Evolutionary conservation across 53 echinoderm and acorn worm genomes (phyloP).

Genomic region (Patiria pectinifera): DNA sequence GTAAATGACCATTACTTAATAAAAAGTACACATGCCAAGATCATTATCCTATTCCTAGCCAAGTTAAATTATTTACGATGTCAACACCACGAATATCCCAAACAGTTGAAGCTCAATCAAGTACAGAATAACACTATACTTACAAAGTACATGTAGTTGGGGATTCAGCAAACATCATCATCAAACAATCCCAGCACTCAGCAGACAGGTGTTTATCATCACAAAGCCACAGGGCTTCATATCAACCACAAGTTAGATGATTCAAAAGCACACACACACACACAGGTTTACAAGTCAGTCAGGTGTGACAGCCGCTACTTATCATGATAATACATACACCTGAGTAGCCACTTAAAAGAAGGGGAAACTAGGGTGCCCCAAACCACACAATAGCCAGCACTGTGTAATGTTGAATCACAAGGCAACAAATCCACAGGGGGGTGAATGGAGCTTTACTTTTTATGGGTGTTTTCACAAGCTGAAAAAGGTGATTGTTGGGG

Average conservation of each 20-base stretch:
- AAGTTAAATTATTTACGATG: neutral
- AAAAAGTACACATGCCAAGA: neutral
- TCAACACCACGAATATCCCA: neutral
- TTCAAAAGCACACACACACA: neutral
- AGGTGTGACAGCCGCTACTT: constrained; percentile 46
- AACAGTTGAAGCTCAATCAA: neutral
- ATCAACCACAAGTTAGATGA: neutral
- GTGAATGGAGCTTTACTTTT: constrained; percentile 4
- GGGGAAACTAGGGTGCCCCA: neutral
- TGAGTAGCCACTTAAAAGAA: neutral
- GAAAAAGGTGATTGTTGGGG: constrained; percentile 19
- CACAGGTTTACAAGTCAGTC: constrained; percentile 34
- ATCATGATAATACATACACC: neutral
- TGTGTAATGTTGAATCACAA: constrained; percentile 51
- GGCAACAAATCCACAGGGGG: constrained; percentile 31
- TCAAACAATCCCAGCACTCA: neutral
- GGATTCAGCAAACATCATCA: neutral
- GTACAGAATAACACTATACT: neutral
- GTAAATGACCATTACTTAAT: too few species aligned
- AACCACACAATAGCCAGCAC: neutral
- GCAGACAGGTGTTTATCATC: neutral
- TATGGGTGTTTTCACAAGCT: constrained; percentile 56
- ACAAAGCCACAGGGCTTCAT: neutral
- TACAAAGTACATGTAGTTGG: neutral
- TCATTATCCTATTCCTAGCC: neutral